These are phyloP conservation scores for Gila robusta DNA, from an alignment of 2,797 vertebrate species.

Conservation along the genomic window DNA sequence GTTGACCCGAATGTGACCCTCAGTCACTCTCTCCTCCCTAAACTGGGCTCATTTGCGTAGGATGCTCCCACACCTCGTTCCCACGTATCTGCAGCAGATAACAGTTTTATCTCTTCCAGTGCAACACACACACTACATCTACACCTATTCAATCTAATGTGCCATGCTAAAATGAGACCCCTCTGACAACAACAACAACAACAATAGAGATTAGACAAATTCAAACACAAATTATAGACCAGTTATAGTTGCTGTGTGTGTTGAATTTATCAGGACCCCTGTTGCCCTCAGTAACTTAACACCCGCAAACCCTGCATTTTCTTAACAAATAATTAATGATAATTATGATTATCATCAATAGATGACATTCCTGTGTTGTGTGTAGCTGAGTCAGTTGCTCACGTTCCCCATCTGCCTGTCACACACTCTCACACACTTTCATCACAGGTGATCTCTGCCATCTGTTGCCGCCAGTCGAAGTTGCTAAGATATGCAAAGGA, in stretches of 20 bases:
- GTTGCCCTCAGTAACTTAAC: not conserved
- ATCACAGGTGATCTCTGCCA: constrained; percentile 59
- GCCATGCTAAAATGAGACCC: constrained; percentile 29
- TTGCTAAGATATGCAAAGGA: constrained; percentile 54
- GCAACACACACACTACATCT: constrained; percentile 25
- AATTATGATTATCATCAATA: constrained; percentile 54
- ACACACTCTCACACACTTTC: constrained; percentile 33
- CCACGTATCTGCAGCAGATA: constrained; percentile 64
- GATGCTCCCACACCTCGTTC: constrained; percentile 61
- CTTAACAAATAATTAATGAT: constrained; percentile 41
- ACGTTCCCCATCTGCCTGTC: constrained; percentile 51
- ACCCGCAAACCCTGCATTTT: constrained; percentile 33
- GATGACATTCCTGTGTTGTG: constrained; percentile 47
- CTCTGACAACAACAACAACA: constrained; percentile 1
- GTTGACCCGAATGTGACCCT: constrained; percentile 58
- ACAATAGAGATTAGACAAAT: not conserved
- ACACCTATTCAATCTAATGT: constrained; percentile 42
- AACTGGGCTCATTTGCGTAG: constrained; percentile 52
- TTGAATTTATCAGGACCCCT: not conserved
- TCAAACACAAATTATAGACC: not conserved
- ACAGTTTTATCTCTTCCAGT: constrained; percentile 51
- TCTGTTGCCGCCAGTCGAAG: constrained; percentile 57
- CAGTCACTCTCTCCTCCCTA: constrained; percentile 61
- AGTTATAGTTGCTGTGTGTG: not conserved
- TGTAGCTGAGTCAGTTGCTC: constrained; percentile 49